Evolutionary conservation across 2,113 vertebrate species (phyloP), one percentile per base, ranked within the genome.

Genomic region (Glaucomys volans): DNA sequence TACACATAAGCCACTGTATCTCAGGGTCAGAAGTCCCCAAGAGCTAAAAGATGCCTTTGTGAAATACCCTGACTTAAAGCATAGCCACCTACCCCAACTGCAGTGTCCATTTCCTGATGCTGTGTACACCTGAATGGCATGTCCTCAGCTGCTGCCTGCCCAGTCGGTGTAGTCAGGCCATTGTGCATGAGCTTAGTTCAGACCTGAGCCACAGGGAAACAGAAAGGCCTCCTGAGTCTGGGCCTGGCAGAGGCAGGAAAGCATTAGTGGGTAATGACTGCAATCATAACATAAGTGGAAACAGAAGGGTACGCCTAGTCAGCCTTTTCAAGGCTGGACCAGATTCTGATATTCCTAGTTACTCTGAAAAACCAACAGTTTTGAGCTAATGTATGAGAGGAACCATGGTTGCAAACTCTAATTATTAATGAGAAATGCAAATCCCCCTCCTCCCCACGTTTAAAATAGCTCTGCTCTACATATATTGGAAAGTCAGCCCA

Each of bases 281-380:
- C 10, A 83, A 84, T 92, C 87, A 74, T 16, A 77, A 69, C 69
- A 5, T 28, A 94, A 93, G 64, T 50, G 32, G 82, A 94, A 81
- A 94, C 80, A 95, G 87, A 94, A 95, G 44, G 30, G 3, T 74
- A 30, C 0, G 3, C 52, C 74, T 77, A 59, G 50, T 69, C 72
- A 96, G 66, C 40, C 91, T 74, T 81, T 90, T 47, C 24, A 54
- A 84, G 13, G 16, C 75, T 92, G 30, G 44, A 52, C 71, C 26
- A 12, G 8, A 80, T 90, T 89, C 75, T 89, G 82, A 77, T 91
- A 95, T 82, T 87, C 40, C 40, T 77, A 89, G 35, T 94, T 92
- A 69, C 64, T 59, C 59, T 96, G 42, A 94, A 95, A 69, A 90
- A 82, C 67, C 30, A 92, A 76, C 22, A 89, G 57, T 74, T 97